phyloP scores from a whole-genome alignment of 2,113 vertebrate genomes.

The Promerops cafer region DNA sequence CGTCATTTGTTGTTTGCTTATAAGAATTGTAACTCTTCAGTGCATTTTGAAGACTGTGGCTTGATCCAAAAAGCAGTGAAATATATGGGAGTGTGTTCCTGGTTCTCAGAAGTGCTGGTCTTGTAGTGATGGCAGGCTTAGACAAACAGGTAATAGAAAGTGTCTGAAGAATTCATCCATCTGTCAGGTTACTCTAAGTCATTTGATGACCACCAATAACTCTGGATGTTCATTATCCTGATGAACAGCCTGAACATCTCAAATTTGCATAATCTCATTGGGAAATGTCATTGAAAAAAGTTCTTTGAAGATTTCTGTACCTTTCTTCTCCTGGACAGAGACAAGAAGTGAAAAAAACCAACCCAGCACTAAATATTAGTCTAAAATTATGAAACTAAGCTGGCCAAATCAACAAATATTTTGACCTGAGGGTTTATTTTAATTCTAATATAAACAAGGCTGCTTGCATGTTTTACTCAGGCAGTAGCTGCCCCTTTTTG shows the following conservation, averaged over 20 bases:
- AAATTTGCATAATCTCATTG: not conserved
- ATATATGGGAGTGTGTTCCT: not conserved
- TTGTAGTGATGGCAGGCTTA: not conserved
- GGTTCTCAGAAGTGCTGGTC: not conserved
- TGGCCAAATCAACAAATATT: not conserved
- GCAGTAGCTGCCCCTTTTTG: not conserved
- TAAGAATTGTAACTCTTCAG: not conserved
- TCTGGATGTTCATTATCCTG: not conserved
- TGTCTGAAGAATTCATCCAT: not conserved
- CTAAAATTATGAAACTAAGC: not conserved
- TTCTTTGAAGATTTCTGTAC: not conserved
- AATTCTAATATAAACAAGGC: not conserved
- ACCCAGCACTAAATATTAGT: not conserved
- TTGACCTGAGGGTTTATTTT: not conserved
- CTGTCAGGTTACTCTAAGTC: not conserved
- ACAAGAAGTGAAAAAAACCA: not conserved
- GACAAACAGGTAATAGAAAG: not conserved
- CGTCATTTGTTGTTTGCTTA: not conserved
- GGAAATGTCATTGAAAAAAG: not conserved
- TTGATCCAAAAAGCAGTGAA: not conserved
- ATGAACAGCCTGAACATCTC: not conserved
- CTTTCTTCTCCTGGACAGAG: not conserved
- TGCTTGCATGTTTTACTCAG: not conserved
- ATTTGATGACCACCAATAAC: not conserved
- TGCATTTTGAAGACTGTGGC: not conserved